A percentile compares a stretch with the other conserved stretches of the same genome.
Evolutionary conservation across 2,797 vertebrate genomes (phyloP).

Genomic region (Mus spretus): DNA sequence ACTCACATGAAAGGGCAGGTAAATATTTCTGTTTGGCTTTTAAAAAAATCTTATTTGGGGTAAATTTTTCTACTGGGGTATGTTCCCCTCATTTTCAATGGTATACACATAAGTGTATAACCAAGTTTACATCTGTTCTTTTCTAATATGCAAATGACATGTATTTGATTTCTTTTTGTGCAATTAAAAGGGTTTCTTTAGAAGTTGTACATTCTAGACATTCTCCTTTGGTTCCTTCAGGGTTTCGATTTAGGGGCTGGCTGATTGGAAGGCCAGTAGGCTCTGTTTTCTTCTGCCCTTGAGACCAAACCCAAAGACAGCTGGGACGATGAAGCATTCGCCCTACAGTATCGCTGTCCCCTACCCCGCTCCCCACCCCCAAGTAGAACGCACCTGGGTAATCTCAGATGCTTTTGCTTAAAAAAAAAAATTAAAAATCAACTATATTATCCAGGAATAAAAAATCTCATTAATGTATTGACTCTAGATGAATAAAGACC

Average conservation of each 20-base stretch:
- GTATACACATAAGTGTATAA: conserved; percentile 39
- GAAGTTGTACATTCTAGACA: conserved; percentile 2
- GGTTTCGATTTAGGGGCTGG: fast-evolving
- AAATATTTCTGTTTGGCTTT: conserved; percentile 70
- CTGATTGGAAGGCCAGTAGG: background rate
- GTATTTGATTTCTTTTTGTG: conserved; percentile 75
- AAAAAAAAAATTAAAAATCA: conserved; percentile 42
- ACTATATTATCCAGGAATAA: conserved; percentile 27
- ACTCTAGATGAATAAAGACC: conserved; percentile 63
- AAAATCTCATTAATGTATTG: conserved; percentile 57
- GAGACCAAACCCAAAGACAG: background rate
- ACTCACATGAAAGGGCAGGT: conserved; percentile 68
- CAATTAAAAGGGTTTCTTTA: conserved; percentile 34
- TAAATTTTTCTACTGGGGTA: background rate
- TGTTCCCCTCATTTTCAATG: conserved; percentile 46
- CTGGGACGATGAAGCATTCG: conserved; percentile 31
- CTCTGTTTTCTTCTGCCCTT: background rate
- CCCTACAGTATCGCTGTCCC: background rate
- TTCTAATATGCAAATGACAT: conserved; percentile 69
- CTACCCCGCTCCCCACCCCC: fast-evolving
- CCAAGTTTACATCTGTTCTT: conserved; percentile 76
- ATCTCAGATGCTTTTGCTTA: conserved; percentile 42
- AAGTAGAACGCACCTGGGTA: conserved; percentile 4
- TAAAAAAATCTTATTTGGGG: conserved; percentile 20
- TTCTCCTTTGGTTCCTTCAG: conserved; percentile 3